Evolutionary conservation across 2,888 invertebrate genomes (phyloP), one percentile per base, ranked within the genome.

Genomic region (Teinopalpus imperialis): DNA sequence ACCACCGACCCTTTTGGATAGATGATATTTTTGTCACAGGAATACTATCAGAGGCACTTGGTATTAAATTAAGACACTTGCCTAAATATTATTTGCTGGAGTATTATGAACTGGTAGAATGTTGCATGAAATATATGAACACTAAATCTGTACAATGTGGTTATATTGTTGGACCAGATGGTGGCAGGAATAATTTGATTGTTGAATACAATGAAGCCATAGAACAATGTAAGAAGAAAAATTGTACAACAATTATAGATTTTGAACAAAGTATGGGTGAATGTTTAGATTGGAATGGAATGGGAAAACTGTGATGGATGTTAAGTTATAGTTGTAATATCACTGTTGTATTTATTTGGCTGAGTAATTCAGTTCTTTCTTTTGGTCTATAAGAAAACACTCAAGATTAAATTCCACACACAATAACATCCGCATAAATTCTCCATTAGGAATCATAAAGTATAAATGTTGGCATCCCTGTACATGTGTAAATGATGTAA

Each of bases 1-100:
- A 77, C 21, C 81, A 91, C n/a, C 82, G 90, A 9, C 94, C 93
- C 60, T 97, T 98, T 79, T 98, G 97, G 97, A 96, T 98, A 48
- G 97, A 98, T 66, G 97, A 98, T 69, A 93, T 95, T 30, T 94
- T 93, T 69, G 80, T 97, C 0, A 97, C 97, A 0, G 97, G 97
- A 1, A 86, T 96, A 35, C 76, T 97, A 18, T 90, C 93, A 3
- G 80, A 91, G 40, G 79, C 89, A 16, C 70, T 92, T 13, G 81
- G 83, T 24, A 86, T 94, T n/a, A 75, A 88, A 24, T 74, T 93
- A 27, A 79, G 76, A 43, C 91, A 92, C 39, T 72, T 94, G 7
- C 80, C 81, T 14, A 87, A 90, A 32, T 63, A 89, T 8, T 90
- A 91, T 66, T 95, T 92, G 81, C 90, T 95, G 3, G 91, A 92